A percentile compares a stretch with the other conserved stretches of the same genome.
Evolutionary conservation across 2,797 vertebrate genomes (phyloP).

Genomic region (Sebastes iracundus): DNA sequence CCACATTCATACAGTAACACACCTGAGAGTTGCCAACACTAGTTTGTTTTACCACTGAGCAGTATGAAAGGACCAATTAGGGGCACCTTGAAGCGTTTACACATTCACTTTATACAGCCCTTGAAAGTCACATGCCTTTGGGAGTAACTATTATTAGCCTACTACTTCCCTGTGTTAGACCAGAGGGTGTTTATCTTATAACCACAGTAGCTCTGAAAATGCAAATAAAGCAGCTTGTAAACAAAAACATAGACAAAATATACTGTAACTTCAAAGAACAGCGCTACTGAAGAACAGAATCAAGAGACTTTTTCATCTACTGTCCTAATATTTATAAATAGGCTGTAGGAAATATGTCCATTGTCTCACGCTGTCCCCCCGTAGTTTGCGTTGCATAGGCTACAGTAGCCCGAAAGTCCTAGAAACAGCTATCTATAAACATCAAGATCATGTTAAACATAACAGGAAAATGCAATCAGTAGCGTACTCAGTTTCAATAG

Average conservation of each 20-base stretch:
- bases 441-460: slow-evolving; percentile 30
- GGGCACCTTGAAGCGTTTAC: background rate
- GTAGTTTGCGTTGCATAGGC: slow-evolving; percentile 57
- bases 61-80: background rate
- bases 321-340: slow-evolving; percentile 53
- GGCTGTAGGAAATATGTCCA: slow-evolving; percentile 52
- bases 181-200: slow-evolving; percentile 2
- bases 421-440: slow-evolving; percentile 23
- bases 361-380: slow-evolving; percentile 54
- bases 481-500: background rate
- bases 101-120: background rate
- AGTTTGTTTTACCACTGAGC: background rate
- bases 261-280: slow-evolving; percentile 32
- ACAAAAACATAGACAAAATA: slow-evolving; percentile 27
- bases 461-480: slow-evolving; percentile 66
- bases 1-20: background rate
- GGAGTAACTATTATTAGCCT: background rate
- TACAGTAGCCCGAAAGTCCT: background rate
- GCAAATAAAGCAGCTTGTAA: slow-evolving; percentile 27
- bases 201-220: background rate
- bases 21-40: background rate
- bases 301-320: slow-evolving; percentile 48
- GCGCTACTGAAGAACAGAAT: slow-evolving; percentile 18
- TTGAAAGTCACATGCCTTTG: slow-evolving; percentile 8
- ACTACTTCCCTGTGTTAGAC: background rate